Conservation (phyloP, 2,888 invertebrate species). For the Ichneumoninae sp. region DNA sequence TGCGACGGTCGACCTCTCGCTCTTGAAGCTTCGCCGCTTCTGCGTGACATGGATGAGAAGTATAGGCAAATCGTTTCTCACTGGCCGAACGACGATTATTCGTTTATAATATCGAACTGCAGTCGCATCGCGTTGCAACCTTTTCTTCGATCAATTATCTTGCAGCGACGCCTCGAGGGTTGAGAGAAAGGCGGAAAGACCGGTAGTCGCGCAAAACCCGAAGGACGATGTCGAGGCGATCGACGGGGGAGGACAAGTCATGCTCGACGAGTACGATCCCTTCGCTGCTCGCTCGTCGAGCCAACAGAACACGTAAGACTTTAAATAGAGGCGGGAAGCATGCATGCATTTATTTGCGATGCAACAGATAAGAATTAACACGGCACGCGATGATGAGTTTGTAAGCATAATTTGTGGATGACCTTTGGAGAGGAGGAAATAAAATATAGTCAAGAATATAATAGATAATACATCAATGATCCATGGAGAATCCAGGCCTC, state of each 20-base stretch:
- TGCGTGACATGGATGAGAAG: conserved; percentile 62
- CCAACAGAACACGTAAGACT: conserved; percentile 88
- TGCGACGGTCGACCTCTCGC: conserved; percentile 7
- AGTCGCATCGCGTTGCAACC: conserved; percentile 25
- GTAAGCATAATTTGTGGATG: not conserved
- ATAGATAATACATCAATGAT: not conserved
- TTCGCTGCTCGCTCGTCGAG: conserved; percentile 88
- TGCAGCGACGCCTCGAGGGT: conserved; percentile 39
- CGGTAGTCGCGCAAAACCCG: conserved; percentile 31
- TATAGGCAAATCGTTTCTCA: conserved; percentile 40
- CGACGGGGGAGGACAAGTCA: conserved; percentile 75
- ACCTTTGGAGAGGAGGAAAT: not conserved
- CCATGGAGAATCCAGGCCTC: not conserved
- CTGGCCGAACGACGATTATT: not conserved
- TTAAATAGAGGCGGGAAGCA: not conserved
- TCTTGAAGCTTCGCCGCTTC: conserved; percentile 29
- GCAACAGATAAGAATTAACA: not conserved
- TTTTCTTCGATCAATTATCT: conserved; percentile 38
- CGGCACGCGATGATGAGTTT: not conserved
- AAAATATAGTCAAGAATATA: not conserved
- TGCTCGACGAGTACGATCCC: conserved; percentile 87
- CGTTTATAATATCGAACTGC: conserved; percentile 17
- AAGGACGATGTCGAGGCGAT: conserved; percentile 57
- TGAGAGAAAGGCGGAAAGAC: conserved; percentile 59
- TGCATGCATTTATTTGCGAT: not conserved